Base-by-base conservation (phyloP, 2,113 vertebrate genomes). In the Hippocampus mohnikei region DNA sequence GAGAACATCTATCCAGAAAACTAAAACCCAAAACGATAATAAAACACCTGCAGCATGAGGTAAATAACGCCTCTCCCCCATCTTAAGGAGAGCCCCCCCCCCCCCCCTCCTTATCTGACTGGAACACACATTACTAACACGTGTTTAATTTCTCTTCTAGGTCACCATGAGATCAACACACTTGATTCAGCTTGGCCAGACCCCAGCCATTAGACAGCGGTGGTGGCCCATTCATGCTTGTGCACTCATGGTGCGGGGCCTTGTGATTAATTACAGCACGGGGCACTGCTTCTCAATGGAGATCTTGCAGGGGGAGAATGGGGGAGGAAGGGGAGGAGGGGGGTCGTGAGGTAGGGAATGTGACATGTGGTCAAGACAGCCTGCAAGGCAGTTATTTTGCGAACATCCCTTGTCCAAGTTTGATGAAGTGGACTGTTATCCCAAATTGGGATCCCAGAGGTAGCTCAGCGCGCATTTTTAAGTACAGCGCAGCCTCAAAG, bases 121-220 rank as follows among this genome's bases (percentile, higher is more conserved):
- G 78, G n/a, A 72, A 84, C 82, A 83, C 77, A 52, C 74, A 81
- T 91, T 88, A 91, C 86, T 90, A 81, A 88, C 71, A 89, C 85
- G 84, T 91, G 84, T 91, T 92, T 91, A 92, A 88, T 87, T 89
- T 81, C 90, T 87, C 80, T 91, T 89, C 89, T 88, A 90, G 91
- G 91, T 91, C 90, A 88, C 81, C 82, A 89, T 90, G 91, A 92
- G 88, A 92, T 92, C 91, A 93, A 90, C 85, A 87, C 84, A 87
- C 87, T 85, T 88, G 71, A 89, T 91, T 92, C 87, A 89, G 85
- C 80, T 82, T 71, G 82, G 83, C 75, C 86, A 73, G 82, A 87
- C 83, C 85, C 71, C 42, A 21, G 84, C 78, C 83, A 90, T 90
- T 90, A 89, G 81, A 80, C 84, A 74, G 87, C 80, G 78, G 79